A percentile compares a stretch with the other conserved stretches of the same genome.
These are phyloP conservation scores for Lysandra coridon DNA, from an alignment of 2,888 invertebrate species.

Conservation along the genomic window DNA sequence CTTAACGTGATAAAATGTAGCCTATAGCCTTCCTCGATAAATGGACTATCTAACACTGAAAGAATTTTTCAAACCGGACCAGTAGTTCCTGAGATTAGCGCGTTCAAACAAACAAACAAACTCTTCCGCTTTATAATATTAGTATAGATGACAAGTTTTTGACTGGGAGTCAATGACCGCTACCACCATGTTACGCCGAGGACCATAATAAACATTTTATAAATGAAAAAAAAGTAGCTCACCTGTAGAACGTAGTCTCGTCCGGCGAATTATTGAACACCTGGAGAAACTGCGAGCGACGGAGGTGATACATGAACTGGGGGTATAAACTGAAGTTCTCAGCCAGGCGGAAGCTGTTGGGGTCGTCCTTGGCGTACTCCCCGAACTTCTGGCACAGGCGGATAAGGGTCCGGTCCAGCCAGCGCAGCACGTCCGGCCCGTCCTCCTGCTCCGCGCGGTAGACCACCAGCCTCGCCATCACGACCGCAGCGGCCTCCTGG, in stretches of 20 bases:
- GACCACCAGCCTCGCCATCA: constrained; percentile 98
- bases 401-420: constrained; percentile 99
- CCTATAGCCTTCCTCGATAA: too few species aligned
- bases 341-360: constrained; percentile 95
- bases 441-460: constrained; percentile 97
- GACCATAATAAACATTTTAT: too few species aligned
- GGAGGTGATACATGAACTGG: constrained; percentile 99
- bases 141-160: too few species aligned
- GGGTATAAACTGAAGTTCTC: constrained; percentile 99
- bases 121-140: too few species aligned
- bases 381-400: constrained; percentile 99
- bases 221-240: constrained; percentile 31
- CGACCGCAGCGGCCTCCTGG: constrained; percentile 98
- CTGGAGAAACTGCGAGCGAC: constrained; percentile 98
- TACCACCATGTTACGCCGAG: too few species aligned
- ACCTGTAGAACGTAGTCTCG: constrained; percentile 99
- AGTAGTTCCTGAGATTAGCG: too few species aligned
- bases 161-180: too few species aligned
- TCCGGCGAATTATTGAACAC: constrained; percentile 99
- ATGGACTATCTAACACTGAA: too few species aligned
- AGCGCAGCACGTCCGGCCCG: constrained; percentile 97
- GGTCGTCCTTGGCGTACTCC: constrained; percentile 98
- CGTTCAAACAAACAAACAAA: too few species aligned
- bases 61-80: too few species aligned
- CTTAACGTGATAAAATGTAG: too few species aligned